Evolutionary conservation across 1,140 invertebrate genomes (phyloP).

Genomic region (Scaptomyza graminum): DNA sequence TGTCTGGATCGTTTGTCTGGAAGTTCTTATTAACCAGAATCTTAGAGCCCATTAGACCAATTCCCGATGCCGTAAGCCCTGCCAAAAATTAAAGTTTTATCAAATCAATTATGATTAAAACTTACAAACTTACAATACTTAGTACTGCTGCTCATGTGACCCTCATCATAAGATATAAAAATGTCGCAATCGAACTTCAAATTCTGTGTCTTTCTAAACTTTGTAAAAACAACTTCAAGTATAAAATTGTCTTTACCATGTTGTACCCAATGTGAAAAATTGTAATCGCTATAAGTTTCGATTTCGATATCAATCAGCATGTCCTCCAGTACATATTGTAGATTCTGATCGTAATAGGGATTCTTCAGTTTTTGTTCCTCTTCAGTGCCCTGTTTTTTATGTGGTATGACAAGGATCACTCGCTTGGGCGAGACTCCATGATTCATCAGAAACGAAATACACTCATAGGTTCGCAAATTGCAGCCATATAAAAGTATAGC

Average conservation of each 20-base stretch:
- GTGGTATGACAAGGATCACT: conserved; percentile 45
- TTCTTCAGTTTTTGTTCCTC: conserved; percentile 30
- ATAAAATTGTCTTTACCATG: conserved; percentile 35
- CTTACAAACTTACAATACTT: conserved; percentile 27
- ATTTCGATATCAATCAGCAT: conserved; percentile 52
- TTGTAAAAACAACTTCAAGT: conserved; percentile 49
- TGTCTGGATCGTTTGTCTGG: conserved; percentile 61
- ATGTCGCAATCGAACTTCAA: conserved; percentile 56
- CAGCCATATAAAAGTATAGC: conserved; percentile 57
- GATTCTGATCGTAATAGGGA: conserved; percentile 46
- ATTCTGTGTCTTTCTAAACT: background rate
- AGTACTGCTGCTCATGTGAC: conserved; percentile 9
- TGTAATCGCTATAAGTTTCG: conserved; percentile 16
- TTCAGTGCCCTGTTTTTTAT: background rate
- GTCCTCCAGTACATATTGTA: conserved; percentile 54
- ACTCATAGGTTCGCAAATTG: conserved; percentile 60
- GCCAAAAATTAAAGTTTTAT: background rate
- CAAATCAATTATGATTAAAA: background rate
- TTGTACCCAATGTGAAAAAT: conserved; percentile 39
- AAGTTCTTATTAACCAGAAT: conserved; percentile 56
- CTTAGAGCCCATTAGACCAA: conserved; percentile 2
- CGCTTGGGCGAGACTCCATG: conserved; percentile 40
- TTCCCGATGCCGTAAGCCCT: conserved; percentile 25
- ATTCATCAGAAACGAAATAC: conserved; percentile 56
- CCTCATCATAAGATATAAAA: conserved; percentile 62